Evolutionary conservation across 2,888 invertebrate species (phyloP).

Genomic region (Gymnocheta viridis): DNA sequence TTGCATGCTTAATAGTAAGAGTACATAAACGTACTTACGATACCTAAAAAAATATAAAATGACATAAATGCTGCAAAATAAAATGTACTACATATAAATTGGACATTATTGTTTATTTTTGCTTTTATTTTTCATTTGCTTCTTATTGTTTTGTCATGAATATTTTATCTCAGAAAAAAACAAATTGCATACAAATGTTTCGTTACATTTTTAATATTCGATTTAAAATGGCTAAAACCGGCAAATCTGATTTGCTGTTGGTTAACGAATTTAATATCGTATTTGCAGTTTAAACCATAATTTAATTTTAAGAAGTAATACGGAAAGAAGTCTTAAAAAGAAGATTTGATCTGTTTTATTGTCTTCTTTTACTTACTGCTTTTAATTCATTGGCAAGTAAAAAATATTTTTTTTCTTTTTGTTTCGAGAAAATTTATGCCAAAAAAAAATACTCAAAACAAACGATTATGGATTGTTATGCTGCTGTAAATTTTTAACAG

Average conservation of each 20-base stretch:
- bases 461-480: neutral
- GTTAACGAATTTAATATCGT: neutral
- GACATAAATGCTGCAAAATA: constrained; percentile 41
- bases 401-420: constrained; percentile 29
- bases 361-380: neutral
- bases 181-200: constrained; percentile 61
- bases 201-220: constrained; percentile 33
- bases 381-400: constrained; percentile 8
- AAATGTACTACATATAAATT: constrained; percentile 60
- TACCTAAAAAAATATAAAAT: neutral
- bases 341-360: constrained; percentile 37
- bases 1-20: constrained; percentile 58
- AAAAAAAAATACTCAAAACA: constrained; percentile 9
- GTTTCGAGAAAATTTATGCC: constrained; percentile 22
- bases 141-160: constrained; percentile 58
- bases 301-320: constrained; percentile 32
- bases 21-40: constrained; percentile 15
- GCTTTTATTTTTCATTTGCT: constrained; percentile 20
- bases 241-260: constrained; percentile 4
- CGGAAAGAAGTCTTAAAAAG: neutral
- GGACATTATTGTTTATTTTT: constrained; percentile 41
- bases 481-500: neutral
- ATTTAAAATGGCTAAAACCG: neutral
- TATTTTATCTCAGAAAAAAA: constrained; percentile 47
- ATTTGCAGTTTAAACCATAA: constrained; percentile 42